phyloP scores from a whole-genome alignment of 1,140 invertebrate species.

The Procambarus clarkii region DNA sequence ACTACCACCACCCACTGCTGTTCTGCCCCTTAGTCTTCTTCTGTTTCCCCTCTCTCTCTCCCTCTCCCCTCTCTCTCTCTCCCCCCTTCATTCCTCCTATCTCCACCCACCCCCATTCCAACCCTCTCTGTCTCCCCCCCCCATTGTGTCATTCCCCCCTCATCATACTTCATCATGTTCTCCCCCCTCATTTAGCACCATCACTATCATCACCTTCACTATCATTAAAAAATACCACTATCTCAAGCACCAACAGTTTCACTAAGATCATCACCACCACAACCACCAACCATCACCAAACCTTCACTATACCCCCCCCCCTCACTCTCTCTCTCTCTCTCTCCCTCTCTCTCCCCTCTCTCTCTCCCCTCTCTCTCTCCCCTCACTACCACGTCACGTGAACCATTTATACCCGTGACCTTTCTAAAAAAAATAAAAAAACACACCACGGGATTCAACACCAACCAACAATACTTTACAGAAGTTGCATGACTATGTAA shows the following conservation, averaged over 20 bases:
- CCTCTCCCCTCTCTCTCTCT: neutral
- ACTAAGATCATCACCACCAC: too few species aligned
- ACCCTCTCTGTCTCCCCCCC: neutral
- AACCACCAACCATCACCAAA: neutral
- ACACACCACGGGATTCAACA: too few species aligned
- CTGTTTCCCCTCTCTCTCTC: neutral
- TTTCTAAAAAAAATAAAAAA: too few species aligned
- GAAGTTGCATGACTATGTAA: neutral
- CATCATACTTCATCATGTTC: neutral
- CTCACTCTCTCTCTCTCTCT: neutral
- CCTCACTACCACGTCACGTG: neutral
- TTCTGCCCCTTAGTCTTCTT: neutral
- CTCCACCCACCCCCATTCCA: neutral
- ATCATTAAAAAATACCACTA: too few species aligned
- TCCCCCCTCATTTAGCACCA: neutral
- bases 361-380: too few species aligned
- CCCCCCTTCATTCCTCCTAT: neutral
- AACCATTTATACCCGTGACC: neutral
- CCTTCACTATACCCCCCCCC: neutral
- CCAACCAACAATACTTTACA: too few species aligned
- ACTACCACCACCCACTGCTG: neutral
- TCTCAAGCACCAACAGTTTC: too few species aligned
- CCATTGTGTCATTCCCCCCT: constrained; percentile 2
- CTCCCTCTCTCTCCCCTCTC: too few species aligned
- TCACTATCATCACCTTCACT: neutral